These are phyloP conservation scores for Nasonia longicornis DNA, from an alignment of 1,140 invertebrate species.

Conservation along the genomic window DNA sequence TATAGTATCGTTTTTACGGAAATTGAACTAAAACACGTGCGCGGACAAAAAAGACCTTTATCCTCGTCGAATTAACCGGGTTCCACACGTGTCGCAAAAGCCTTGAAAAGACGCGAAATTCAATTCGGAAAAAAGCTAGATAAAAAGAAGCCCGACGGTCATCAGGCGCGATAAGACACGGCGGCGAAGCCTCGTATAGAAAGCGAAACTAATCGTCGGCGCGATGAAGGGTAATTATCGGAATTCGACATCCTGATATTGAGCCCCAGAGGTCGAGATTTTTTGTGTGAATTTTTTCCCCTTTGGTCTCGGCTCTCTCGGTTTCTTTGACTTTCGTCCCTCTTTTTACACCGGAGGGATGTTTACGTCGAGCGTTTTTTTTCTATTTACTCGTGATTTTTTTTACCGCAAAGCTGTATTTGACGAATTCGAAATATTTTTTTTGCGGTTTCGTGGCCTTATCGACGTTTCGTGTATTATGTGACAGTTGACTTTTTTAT, in stretches of 20 bases:
- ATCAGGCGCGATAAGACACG: background rate
- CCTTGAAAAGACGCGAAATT: background rate
- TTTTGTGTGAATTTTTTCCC: background rate
- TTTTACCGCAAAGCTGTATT: too few species aligned
- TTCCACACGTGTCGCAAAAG: background rate
- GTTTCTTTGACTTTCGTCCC: background rate
- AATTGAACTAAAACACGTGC: background rate
- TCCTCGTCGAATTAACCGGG: background rate
- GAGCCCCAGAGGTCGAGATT: too few species aligned
- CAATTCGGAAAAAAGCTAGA: background rate
- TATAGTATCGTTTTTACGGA: too few species aligned
- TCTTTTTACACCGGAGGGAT: too few species aligned
- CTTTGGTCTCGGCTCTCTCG: background rate
- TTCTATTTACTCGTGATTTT: too few species aligned
- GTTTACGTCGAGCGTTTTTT: too few species aligned
- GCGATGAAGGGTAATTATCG: conserved; percentile 11
- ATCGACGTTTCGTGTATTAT: too few species aligned
- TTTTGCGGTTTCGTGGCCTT: too few species aligned
- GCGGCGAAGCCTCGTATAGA: background rate
- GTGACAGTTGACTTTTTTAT: too few species aligned
- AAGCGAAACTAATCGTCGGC: background rate
- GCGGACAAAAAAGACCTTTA: background rate
- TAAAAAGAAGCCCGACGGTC: background rate
- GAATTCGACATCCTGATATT: background rate
- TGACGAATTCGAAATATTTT: too few species aligned